phyloP scores from a whole-genome alignment of 2,888 invertebrate species.

The Drosophila paranaensis region DNA sequence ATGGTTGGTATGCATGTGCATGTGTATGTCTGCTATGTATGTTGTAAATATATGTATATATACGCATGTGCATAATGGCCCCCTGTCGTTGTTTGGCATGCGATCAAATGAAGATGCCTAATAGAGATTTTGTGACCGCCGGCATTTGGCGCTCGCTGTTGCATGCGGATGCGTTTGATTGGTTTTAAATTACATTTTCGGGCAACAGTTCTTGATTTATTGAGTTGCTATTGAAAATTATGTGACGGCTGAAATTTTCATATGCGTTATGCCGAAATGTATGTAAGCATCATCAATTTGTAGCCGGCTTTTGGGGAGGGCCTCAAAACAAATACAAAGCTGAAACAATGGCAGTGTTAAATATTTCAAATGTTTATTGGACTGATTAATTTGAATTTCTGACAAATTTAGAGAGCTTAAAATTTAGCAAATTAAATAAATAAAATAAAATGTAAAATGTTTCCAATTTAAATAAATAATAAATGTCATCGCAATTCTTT shows the following conservation, averaged over 20 bases:
- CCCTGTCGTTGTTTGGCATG: constrained; percentile 14
- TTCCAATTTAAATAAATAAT: neutral
- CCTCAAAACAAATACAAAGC: constrained; percentile 12
- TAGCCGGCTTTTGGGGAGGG: neutral
- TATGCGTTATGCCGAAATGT: constrained; percentile 4
- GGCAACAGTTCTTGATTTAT: constrained; percentile 37
- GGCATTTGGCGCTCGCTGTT: constrained; percentile 51
- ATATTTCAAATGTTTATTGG: constrained; percentile 18
- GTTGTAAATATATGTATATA: neutral
- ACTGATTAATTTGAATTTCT: constrained; percentile 19
- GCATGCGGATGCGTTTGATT: constrained; percentile 70
- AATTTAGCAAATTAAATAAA: neutral
- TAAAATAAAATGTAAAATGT: neutral
- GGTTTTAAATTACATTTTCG: constrained; percentile 67
- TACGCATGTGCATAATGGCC: constrained; percentile 9
- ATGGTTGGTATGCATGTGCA: constrained; percentile 20
- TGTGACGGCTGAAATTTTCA: constrained; percentile 3
- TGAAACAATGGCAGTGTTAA: constrained; percentile 8
- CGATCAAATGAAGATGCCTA: constrained; percentile 50
- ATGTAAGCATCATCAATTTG: constrained; percentile 1
- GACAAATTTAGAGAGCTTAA: neutral
- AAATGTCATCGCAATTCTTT: neutral
- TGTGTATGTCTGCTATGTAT: neutral
- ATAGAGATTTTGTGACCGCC: constrained; percentile 59
- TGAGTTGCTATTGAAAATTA: constrained; percentile 31